phyloP scores from a whole-genome alignment of 2,888 invertebrate species.

The Dryocosmus kuriphilus region DNA sequence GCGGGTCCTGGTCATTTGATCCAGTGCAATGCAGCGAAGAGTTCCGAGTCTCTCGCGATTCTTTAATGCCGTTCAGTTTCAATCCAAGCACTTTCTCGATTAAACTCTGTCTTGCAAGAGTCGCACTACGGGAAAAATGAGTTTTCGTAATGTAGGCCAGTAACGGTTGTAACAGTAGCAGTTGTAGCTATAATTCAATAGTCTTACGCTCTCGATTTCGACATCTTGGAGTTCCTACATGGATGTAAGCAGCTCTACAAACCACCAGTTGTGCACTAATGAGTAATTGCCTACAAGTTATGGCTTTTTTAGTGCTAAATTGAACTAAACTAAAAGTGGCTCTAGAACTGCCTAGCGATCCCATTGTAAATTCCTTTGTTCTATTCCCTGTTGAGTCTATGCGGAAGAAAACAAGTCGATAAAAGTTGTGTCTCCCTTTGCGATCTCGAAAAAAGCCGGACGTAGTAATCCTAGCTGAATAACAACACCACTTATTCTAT shows the following conservation, averaged over 20 bases:
- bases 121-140: constrained; percentile 22
- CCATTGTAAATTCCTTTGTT: neutral
- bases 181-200: constrained; percentile 29
- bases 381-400: neutral
- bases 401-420: neutral
- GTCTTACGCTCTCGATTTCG: constrained; percentile 30
- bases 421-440: neutral
- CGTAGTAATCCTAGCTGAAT: neutral
- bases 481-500: constrained; percentile 13
- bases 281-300: neutral
- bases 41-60: neutral
- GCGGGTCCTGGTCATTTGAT: constrained; percentile 28
- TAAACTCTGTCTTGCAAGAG: neutral
- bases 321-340: neutral
- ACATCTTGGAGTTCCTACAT: constrained; percentile 13
- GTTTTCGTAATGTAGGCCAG: constrained; percentile 38
- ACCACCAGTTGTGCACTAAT: neutral
- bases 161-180: constrained; percentile 40
- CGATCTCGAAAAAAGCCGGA: neutral
- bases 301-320: neutral
- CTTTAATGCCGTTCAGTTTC: neutral
- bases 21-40: neutral
- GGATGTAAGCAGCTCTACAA: neutral
- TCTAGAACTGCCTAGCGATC: neutral
- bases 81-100: constrained; percentile 22